phyloP scores from a whole-genome alignment of 2,888 invertebrate species.

The Mythimna vitellina region DNA sequence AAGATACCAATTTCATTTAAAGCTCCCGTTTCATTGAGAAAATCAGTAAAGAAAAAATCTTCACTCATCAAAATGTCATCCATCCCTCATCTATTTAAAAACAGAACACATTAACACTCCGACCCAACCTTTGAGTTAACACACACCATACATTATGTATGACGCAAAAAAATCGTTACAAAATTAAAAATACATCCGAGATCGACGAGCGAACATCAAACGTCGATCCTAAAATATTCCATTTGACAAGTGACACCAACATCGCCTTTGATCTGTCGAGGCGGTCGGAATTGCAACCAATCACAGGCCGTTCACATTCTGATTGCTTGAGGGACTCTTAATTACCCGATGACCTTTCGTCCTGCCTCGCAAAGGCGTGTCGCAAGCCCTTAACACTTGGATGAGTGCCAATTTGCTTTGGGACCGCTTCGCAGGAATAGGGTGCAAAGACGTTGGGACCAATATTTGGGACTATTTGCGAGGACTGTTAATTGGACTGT shows the following conservation, averaged over 20 bases:
- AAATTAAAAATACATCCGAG: slow-evolving; percentile 75
- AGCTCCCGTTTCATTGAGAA: background rate
- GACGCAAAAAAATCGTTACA: slow-evolving; percentile 64
- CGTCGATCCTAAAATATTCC: slow-evolving; percentile 84
- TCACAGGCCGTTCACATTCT: slow-evolving; percentile 81
- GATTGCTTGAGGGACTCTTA: slow-evolving; percentile 89
- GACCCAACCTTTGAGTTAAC: slow-evolving; percentile 39
- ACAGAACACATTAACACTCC: slow-evolving; percentile 56
- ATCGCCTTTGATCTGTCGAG: slow-evolving; percentile 84
- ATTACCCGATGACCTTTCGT: slow-evolving; percentile 87
- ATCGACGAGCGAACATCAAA: slow-evolving; percentile 75
- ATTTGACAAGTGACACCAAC: slow-evolving; percentile 84
- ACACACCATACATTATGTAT: slow-evolving; percentile 64
- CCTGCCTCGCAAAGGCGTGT: slow-evolving; percentile 77
- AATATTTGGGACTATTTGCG: slow-evolving; percentile 64
- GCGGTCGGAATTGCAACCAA: slow-evolving; percentile 79
- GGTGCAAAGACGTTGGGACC: slow-evolving; percentile 66
- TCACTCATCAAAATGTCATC: slow-evolving; percentile 8
- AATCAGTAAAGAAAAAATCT: slow-evolving; percentile 33
- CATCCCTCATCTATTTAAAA: slow-evolving; percentile 31
- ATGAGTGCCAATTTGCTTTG: slow-evolving; percentile 82
- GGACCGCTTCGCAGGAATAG: slow-evolving; percentile 66
- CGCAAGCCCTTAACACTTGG: slow-evolving; percentile 80
- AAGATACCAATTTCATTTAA: background rate
- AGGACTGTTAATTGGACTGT: slow-evolving; percentile 66